Base-by-base conservation (phyloP, 2,888 invertebrate genomes). In the Luperina nickerlii region DNA sequence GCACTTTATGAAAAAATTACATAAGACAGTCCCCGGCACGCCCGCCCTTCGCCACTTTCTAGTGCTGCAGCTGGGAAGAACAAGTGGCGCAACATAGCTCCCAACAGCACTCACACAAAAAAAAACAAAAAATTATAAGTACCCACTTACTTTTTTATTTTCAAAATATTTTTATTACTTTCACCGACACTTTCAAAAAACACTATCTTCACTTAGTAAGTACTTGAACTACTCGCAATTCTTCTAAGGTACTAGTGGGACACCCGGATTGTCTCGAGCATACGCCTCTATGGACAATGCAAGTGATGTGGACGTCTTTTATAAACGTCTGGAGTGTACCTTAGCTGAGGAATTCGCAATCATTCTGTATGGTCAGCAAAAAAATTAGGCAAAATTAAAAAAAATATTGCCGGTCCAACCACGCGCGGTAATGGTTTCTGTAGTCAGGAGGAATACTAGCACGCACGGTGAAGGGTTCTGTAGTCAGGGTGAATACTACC, bases 291-390 rank as follows among this genome's bases (percentile, higher is more conserved):
- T 95, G 69, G 85, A 76, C 70, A 66, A n/a, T 15, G 48, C 68
- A 48, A 27, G 71, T 85, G 88, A 75, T 67, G 85, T 65, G 63
- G n/a, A 51, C 54, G 72, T 93, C 95, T 96, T 95, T 95, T 96
- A 96, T 96, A 96, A 96, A 95, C 93, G 90, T 88, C 84, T 81
- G 79, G 83, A 74, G 66, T 83, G 80, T 81, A 89, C 90, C 82
- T 87, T 87, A 90, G 91, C 87, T 85, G 69, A 86, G 90, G 96
- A 96, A 96, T 96, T 92, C 86, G 90, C 92, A 95, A 96, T 95
- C 91, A 93, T 93, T 91, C 91, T 86, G 93, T 95, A 96, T 75
- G 62, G 95, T 89, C 79, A 65, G 92, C 93, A 95, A 76, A 93
- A 92, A 93, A 85, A 7, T n/a, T 60, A 57, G 27, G 0, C 13